Percentiles rank a stretch among this genome's conserved stretches.
Evolutionary conservation across 2,888 invertebrate species (phyloP).

Genomic region (Drosophila cognata): DNA sequence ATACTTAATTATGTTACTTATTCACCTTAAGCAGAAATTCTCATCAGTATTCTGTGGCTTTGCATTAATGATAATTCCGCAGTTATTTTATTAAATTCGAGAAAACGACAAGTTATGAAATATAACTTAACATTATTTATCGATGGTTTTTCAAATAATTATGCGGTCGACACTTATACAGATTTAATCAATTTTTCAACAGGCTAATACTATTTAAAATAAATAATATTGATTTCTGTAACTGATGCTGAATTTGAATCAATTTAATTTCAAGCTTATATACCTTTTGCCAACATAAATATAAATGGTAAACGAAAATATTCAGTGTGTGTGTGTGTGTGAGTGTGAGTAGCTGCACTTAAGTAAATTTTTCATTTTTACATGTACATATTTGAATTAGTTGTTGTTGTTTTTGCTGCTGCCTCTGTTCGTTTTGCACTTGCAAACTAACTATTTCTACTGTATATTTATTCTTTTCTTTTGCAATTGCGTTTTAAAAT

Average conservation of each 20-base stretch:
- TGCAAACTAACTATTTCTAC: constrained; percentile 45
- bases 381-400: constrained; percentile 42
- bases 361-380: constrained; percentile 44
- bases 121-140: background rate
- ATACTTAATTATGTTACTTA: background rate
- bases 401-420: constrained; percentile 35
- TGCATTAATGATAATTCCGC: background rate
- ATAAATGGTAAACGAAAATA: constrained; percentile 16
- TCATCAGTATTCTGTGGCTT: background rate
- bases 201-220: background rate
- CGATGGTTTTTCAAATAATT: background rate
- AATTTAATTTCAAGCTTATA: background rate
- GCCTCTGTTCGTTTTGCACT: constrained; percentile 41
- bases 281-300: constrained; percentile 1
- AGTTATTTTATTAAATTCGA: background rate
- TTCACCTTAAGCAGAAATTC: background rate
- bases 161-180: background rate
- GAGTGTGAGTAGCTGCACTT: constrained; percentile 24
- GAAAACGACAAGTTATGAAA: background rate
- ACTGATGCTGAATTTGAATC: background rate
- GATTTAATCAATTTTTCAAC: background rate
- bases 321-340: constrained; percentile 14
- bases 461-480: constrained; percentile 21
- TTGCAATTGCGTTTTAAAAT: constrained; percentile 76
- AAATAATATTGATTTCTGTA: background rate